Base-by-base conservation (phyloP, 2,113 vertebrate genomes). In the Ammodytes dubius region DNA sequence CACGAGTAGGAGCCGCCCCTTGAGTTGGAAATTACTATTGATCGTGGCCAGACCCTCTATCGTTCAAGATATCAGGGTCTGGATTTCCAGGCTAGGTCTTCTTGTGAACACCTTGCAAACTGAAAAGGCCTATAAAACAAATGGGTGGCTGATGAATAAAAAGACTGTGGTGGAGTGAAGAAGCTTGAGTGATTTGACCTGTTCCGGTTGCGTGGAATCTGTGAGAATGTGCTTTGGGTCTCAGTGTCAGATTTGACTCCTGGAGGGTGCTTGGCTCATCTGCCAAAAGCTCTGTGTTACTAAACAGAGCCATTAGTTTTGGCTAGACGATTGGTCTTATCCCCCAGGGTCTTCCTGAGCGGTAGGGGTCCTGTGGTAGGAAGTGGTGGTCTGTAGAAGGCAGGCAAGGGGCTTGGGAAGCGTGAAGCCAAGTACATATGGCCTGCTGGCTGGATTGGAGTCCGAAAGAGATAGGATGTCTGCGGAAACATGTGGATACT, bases 401-500 rank as follows among this genome's bases (percentile, higher is more conserved):
- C 79, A 83, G 74, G 57, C 73, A 75, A 54, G 63, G 66, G 83
- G 46, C 79, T 86, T 89, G 79, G 81, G 86, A 91, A 91, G 92
- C 64, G n/a, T 90, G 84, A 89, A 89, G 83, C 69, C 49, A 82
- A 79, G 81, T 86, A 86, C 86, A 90, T 72, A 90, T 85, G 91
- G 85, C 86, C 87, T 76, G 65, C 81, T 83, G 78, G 68, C 76
- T 82, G 70, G 59, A 86, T 64, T 14, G 14, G 35, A 83, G 77
- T 37, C 73, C 1, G 45, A 80, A 77, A 72, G 65, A 86, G 71
- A 91, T 83, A 85, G 61, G 65, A 56, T 87, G 90, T 84, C 89
- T 83, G 86, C 82, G 88, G 90, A 91, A 92, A 83, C 79, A 91
- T 84, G 65, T 91, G 82, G 61, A 83, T 87, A 89, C 83, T 87